phyloP scores from a whole-genome alignment of 2,888 invertebrate genomes.

The Lasioglossum villosulum region DNA sequence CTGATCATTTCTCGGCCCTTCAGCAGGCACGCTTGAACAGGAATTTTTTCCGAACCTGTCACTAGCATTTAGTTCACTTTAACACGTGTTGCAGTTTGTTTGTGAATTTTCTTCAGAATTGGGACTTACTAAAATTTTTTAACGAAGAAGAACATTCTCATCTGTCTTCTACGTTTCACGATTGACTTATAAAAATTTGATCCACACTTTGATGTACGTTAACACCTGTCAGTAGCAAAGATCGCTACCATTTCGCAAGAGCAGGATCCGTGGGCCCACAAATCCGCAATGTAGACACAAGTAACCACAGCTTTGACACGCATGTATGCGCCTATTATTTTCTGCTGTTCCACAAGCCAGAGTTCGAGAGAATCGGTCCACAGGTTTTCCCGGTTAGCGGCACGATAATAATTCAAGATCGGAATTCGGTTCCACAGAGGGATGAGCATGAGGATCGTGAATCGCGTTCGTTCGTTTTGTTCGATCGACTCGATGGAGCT shows the following conservation, averaged over 20 bases:
- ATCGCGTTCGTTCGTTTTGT: neutral
- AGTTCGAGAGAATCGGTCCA: neutral
- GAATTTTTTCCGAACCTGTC: neutral
- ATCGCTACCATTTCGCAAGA: too few relatives aligned
- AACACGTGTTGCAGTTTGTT: neutral
- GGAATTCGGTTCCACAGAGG: neutral
- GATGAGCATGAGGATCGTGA: neutral
- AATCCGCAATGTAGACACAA: neutral
- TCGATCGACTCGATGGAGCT: constrained; percentile 4
- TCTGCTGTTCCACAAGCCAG: neutral
- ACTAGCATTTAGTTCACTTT: neutral
- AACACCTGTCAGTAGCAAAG: too few relatives aligned
- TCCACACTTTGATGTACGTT: neutral
- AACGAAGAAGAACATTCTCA: too few relatives aligned
- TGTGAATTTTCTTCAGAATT: neutral
- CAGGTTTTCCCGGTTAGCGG: neutral
- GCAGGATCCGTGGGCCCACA: neutral
- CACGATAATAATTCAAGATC: neutral
- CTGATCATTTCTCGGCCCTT: neutral
- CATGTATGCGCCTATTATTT: neutral
- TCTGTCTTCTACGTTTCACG: too few relatives aligned
- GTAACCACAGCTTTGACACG: neutral
- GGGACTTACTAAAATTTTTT: too few relatives aligned
- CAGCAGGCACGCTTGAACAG: too few relatives aligned
- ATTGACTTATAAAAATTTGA: too few relatives aligned